phyloP scores from a whole-genome alignment of 2,888 invertebrate genomes.

The Fabriciana adippe region DNA sequence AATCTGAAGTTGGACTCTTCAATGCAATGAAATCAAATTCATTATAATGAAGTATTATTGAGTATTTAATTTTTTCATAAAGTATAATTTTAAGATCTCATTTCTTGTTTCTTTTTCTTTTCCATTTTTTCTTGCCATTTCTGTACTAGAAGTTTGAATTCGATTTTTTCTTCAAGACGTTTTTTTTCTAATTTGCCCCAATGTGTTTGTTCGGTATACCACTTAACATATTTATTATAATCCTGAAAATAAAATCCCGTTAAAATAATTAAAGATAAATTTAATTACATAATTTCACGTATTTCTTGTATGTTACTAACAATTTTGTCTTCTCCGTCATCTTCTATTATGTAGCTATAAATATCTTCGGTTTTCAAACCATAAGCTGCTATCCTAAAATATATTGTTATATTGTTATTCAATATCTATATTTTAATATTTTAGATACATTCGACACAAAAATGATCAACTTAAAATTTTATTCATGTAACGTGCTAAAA shows the following conservation, averaged over 20 bases:
- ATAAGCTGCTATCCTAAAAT: constrained; percentile 56
- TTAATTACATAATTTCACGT: background rate
- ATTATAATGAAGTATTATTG: background rate
- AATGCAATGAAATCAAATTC: background rate
- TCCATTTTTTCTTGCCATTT: constrained; percentile 49
- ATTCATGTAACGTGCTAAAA: too few species aligned
- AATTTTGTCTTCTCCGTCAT: constrained; percentile 45
- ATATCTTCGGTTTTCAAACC: constrained; percentile 56
- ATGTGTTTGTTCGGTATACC: constrained; percentile 60
- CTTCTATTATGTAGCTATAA: constrained; percentile 51
- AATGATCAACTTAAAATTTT: too few species aligned
- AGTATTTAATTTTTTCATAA: background rate
- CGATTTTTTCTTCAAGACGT: constrained; percentile 51
- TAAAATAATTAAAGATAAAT: background rate
- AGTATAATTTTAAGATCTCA: background rate
- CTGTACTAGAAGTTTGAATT: constrained; percentile 50
- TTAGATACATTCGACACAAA: too few species aligned
- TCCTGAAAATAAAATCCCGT: constrained; percentile 49
- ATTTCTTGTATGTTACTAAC: constrained; percentile 45
- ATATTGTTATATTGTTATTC: background rate
- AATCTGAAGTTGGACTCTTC: too few species aligned
- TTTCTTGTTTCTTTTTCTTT: constrained; percentile 46
- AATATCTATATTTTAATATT: too few species aligned
- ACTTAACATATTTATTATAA: constrained; percentile 59
- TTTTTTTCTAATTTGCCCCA: constrained; percentile 58